phyloP scores from a whole-genome alignment of 2,113 vertebrate genomes.

The Sarotherodon lohbergeri region DNA sequence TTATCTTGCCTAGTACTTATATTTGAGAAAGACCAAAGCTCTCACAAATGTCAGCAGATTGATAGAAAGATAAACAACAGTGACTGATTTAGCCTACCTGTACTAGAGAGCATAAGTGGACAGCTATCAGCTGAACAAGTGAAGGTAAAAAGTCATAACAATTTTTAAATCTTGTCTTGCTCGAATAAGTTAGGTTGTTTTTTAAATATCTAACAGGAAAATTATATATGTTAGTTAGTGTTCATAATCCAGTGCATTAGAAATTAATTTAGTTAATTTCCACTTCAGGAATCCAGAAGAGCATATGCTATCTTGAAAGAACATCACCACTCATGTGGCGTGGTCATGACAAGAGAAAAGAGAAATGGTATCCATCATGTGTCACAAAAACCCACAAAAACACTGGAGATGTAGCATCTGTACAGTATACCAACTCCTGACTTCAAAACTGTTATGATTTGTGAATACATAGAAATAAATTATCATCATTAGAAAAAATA shows the following conservation, averaged over 20 bases:
- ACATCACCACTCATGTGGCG: not conserved
- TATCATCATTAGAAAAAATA: not conserved
- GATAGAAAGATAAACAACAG: not conserved
- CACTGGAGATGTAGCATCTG: not conserved
- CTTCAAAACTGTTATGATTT: not conserved
- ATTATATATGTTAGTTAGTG: no score
- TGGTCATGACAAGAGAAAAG: not conserved
- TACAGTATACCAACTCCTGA: no score
- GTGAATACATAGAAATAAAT: not conserved
- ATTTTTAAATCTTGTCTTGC: not conserved
- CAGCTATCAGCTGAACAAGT: not conserved
- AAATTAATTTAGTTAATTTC: not conserved
- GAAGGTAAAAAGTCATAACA: not conserved
- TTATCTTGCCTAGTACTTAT: not conserved
- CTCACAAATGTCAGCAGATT: fast-evolving
- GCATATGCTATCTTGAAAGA: not conserved
- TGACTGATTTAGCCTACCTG: not conserved
- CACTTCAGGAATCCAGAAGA: not conserved
- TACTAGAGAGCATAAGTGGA: not conserved
- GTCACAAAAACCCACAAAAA: not conserved
- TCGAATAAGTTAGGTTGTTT: not conserved
- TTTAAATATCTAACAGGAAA: not conserved
- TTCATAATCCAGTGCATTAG: not conserved
- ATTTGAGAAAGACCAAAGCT: not conserved
- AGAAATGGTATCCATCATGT: not conserved